phyloP scores from a whole-genome alignment of 2,113 vertebrate genomes.

The Lathamus discolor region DNA sequence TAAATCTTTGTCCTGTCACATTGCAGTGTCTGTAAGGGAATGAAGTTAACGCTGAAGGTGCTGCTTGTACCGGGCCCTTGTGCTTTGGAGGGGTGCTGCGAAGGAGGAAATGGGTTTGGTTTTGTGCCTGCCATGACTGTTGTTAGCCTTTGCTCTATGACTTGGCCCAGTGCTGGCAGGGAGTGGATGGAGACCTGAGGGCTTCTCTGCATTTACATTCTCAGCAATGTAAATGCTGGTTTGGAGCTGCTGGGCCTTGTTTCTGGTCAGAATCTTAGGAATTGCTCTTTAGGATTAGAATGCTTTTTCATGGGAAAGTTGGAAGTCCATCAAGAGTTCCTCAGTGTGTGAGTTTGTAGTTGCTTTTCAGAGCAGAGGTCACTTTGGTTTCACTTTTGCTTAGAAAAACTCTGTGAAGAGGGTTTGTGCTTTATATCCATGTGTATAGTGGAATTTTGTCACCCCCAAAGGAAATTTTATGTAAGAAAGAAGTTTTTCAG shows the following conservation, averaged over 20 bases:
- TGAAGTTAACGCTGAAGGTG: neutral
- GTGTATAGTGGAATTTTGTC: too few species aligned
- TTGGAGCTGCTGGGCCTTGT: neutral
- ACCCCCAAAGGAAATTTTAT: neutral
- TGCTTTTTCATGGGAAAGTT: neutral
- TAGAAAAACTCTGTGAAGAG: too few species aligned
- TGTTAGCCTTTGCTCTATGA: neutral
- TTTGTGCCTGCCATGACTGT: rapidly evolving
- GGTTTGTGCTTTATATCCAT: too few species aligned
- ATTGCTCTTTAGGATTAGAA: neutral
- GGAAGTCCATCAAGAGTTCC: neutral
- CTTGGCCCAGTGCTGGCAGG: neutral
- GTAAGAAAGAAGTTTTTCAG: neutral
- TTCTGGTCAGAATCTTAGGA: neutral
- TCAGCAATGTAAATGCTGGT: neutral
- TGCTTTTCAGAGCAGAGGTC: too few species aligned
- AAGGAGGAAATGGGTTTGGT: neutral
- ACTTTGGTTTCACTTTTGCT: too few species aligned
- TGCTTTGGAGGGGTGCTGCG: neutral
- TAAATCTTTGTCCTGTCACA: neutral
- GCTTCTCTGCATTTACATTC: neutral
- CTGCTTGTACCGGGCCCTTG: rapidly evolving
- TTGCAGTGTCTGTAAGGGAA: neutral
- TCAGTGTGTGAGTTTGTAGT: neutral
- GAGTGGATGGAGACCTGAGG: neutral